Base-by-base conservation (phyloP, 2,888 invertebrate genomes). In the Scaptomyza flava region DNA sequence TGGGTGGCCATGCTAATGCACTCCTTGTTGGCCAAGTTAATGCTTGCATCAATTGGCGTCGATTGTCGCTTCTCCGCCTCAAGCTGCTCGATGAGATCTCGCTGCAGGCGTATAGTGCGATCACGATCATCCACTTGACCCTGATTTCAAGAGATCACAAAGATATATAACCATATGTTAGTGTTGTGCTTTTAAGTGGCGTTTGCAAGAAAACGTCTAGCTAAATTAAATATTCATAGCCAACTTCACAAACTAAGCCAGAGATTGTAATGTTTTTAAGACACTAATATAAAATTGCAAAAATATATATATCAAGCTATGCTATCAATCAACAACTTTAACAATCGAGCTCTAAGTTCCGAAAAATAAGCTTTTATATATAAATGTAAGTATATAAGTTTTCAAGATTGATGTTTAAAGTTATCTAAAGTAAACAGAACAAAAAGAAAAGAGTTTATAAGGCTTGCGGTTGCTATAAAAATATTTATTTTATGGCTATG, bases 101-200 rank as follows among this genome's bases (percentile, higher is more conserved):
- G 96, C 91, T 97, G 93, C 89, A 95, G 93, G 89, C 95, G 94
- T 92, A 97, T 96, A 89, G 95, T 94, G 77, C 96, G 94, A 91
- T 97, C 97, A 89, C 95, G 95, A 92, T 98, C 97, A 91, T 97
- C 97, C 89, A 97, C 93, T 93, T 97, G 97, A 87, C 96, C 94
- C 93, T 95, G 91, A 33, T 65, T 43, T 43, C n/a, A 42, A 34
- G 17, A 41, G 17, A 17, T 17, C 41, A 41, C 41, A 50, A 4
- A 43, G 1, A 56, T 17, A 59, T 17, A 65, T 30, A 48, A 14
- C 34, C 8, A 61, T 34, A 48, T 69, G 65, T 73, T 73, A 68
- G 78, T 68, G 64, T 34, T 17, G n/a, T 42, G 41, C 53, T 72
- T 33, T 51, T 54, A 67, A 66, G 60, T 52, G 74, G 57, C 72